Conservation (phyloP, 37 sponge, comb jelly and placozoan species). For the Spongilla lacustris region DNA sequence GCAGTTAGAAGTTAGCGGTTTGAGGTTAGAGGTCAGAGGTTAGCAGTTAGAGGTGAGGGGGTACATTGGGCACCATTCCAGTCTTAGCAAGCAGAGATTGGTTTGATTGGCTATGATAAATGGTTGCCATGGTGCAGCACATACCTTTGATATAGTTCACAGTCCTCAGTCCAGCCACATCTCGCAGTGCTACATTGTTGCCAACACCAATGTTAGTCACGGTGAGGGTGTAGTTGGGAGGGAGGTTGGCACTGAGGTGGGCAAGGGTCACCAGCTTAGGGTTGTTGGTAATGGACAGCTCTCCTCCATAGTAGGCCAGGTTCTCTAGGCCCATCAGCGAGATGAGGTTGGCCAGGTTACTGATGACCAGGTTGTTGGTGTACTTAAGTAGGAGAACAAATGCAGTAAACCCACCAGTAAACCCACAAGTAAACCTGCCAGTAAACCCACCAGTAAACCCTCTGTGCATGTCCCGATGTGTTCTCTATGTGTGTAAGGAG, state of each 20-base stretch:
- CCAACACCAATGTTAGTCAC: conserved; percentile 30
- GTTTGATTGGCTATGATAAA: not conserved
- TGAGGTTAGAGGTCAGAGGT: too few relatives aligned
- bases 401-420: not conserved
- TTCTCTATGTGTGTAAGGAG: too few relatives aligned
- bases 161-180: conserved; percentile 48
- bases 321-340: conserved; percentile 69
- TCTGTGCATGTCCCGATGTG: too few relatives aligned
- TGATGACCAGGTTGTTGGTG: conserved; percentile 30
- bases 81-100: too few relatives aligned
- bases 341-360: conserved; percentile 9
- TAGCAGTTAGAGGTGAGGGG: too few relatives aligned
- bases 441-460: too few relatives aligned
- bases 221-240: conserved; percentile 11
- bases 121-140: not conserved
- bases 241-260: conserved; percentile 59
- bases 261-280: conserved; percentile 18
- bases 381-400: conserved; percentile 26
- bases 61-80: too few relatives aligned
- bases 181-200: conserved; percentile 26
- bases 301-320: conserved; percentile 17
- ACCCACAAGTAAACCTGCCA: not conserved
- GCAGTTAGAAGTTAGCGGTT: too few relatives aligned
- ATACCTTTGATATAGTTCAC: conserved; percentile 39
- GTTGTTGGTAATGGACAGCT: conserved; percentile 51